Conservation (phyloP, 2,797 vertebrate species). For the Cossypha niveicapilla region DNA sequence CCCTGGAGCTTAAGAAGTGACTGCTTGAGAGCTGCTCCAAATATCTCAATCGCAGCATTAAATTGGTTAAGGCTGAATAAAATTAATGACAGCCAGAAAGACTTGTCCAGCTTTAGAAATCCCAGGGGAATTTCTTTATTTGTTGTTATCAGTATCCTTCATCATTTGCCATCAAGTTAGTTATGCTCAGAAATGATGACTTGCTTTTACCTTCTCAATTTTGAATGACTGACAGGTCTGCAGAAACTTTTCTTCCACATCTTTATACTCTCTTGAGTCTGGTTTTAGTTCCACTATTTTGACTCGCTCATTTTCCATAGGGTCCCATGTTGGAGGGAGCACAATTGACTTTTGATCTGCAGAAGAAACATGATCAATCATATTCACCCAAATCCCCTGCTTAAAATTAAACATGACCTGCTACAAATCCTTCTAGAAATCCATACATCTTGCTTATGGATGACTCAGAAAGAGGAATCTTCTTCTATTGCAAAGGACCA, state of each 20-base stretch:
- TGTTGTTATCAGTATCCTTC: neutral
- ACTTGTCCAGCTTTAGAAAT: neutral
- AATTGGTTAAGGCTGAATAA: neutral
- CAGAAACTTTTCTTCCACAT: constrained; percentile 22
- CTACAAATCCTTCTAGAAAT: neutral
- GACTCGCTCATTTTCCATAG: constrained; percentile 15
- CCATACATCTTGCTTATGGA: neutral
- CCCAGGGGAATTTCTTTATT: neutral
- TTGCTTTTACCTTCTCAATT: constrained; percentile 58
- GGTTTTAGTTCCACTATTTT: constrained; percentile 28
- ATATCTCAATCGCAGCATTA: neutral
- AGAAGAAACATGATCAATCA: neutral
- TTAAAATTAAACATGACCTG: neutral
- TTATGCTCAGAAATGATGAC: neutral
- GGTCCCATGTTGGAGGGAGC: constrained; percentile 13
- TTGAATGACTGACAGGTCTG: neutral
- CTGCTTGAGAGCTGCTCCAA: neutral
- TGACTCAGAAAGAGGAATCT: neutral
- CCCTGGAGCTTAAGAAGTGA: neutral
- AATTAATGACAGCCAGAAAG: neutral
- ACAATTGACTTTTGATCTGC: constrained; percentile 1
- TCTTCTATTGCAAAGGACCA: neutral
- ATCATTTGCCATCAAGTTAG: neutral
- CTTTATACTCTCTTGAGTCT: constrained; percentile 17
- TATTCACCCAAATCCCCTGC: neutral